phyloP scores from a whole-genome alignment of 1,140 invertebrate genomes.

The Dryas iulia region DNA sequence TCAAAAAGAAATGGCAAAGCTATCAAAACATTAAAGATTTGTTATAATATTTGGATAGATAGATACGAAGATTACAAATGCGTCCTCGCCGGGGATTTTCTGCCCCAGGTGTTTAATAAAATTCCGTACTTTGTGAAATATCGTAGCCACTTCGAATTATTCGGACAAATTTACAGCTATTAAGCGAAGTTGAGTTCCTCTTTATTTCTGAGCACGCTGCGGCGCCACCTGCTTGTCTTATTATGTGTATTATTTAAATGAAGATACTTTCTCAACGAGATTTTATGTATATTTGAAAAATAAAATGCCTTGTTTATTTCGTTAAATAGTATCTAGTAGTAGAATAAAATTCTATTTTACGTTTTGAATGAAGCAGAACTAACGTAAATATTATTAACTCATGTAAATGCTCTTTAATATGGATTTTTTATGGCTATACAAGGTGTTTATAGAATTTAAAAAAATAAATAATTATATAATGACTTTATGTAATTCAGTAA shows the following conservation, averaged over 20 bases:
- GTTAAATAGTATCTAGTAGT: background rate
- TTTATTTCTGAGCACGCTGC: slow-evolving; percentile 14
- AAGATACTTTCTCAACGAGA: background rate
- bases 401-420: too few relatives aligned
- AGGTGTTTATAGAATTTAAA: too few relatives aligned
- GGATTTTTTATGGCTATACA: too few relatives aligned
- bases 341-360: too few relatives aligned
- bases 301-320: background rate
- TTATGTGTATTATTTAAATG: slow-evolving; percentile 8
- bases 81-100: slow-evolving; percentile 4
- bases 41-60: background rate
- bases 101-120: slow-evolving; percentile 25
- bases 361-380: too few relatives aligned
- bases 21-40: background rate
- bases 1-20: background rate
- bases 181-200: slow-evolving; percentile 17
- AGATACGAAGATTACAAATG: slow-evolving; percentile 10
- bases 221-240: slow-evolving; percentile 8
- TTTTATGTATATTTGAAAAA: background rate
- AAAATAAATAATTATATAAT: too few relatives aligned
- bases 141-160: slow-evolving; percentile 23
- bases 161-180: slow-evolving; percentile 20
- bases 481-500: too few relatives aligned
- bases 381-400: too few relatives aligned
- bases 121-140: slow-evolving; percentile 17